phyloP scores from a whole-genome alignment of 2,888 invertebrate genomes.

The Diplolepis rosae region DNA sequence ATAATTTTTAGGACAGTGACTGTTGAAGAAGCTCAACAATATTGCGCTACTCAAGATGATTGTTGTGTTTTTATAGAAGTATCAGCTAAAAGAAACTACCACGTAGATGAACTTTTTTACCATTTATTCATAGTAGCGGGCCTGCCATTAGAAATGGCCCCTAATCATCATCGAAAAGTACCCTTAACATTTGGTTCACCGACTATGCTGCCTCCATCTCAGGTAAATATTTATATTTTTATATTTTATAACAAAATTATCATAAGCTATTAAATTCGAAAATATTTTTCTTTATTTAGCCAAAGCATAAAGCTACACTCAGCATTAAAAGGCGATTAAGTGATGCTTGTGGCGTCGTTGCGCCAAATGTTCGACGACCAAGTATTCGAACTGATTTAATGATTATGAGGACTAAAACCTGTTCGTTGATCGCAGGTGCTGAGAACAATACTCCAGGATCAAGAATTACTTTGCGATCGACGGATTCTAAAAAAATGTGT shows the following conservation, averaged over 20 bases:
- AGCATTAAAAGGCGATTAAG: slow-evolving; percentile 88
- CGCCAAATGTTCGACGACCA: slow-evolving; percentile 90
- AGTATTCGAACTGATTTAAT: slow-evolving; percentile 91
- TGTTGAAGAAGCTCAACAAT: slow-evolving; percentile 85
- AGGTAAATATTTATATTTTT: slow-evolving; percentile 51
- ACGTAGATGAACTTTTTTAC: slow-evolving; percentile 89
- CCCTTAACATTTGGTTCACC: slow-evolving; percentile 82
- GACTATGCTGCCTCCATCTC: slow-evolving; percentile 81
- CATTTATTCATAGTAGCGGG: slow-evolving; percentile 88
- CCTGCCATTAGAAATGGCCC: slow-evolving; percentile 91
- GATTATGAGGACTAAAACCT: slow-evolving; percentile 90
- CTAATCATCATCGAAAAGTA: slow-evolving; percentile 88
- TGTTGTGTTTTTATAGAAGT: slow-evolving; percentile 88
- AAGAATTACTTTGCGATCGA: slow-evolving; percentile 62
- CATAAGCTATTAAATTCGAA: background rate
- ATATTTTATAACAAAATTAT: background rate
- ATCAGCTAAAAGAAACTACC: slow-evolving; percentile 87
- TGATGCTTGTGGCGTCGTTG: slow-evolving; percentile 91
- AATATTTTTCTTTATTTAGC: slow-evolving; percentile 51
- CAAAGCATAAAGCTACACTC: slow-evolving; percentile 77
- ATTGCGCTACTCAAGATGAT: slow-evolving; percentile 85
- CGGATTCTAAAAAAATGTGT: slow-evolving; percentile 60
- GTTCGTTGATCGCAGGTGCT: slow-evolving; percentile 82
- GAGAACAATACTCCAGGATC: slow-evolving; percentile 69
- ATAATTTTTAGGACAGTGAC: slow-evolving; percentile 80